These are phyloP conservation scores for Patagioenas fasciata DNA, from an alignment of 2,113 vertebrate genomes.

Conservation along the genomic window DNA sequence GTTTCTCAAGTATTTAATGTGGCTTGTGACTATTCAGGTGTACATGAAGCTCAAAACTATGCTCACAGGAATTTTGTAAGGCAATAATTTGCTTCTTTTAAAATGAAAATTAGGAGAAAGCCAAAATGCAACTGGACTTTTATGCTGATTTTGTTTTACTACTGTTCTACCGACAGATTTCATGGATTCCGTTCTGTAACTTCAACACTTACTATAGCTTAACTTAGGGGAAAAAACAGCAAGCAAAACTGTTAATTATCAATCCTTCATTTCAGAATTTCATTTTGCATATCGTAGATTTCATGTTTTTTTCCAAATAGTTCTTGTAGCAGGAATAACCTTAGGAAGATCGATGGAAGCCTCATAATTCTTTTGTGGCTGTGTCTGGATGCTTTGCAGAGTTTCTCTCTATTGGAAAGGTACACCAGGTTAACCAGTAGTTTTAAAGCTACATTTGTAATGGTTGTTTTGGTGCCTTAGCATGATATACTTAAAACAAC, in stretches of 20 bases:
- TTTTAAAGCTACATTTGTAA: neutral
- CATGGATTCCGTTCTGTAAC: neutral
- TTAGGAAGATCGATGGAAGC: neutral
- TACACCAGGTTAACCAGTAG: neutral
- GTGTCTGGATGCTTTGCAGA: neutral
- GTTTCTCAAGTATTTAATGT: neutral
- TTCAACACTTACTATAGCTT: neutral
- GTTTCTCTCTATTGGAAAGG: rapidly evolving
- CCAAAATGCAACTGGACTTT: neutral
- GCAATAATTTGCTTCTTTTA: neutral
- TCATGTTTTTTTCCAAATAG: rapidly evolving
- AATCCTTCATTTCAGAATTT: neutral
- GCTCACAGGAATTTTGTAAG: neutral
- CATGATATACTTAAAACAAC: neutral
- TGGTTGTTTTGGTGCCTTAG: neutral
- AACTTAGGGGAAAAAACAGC: neutral
- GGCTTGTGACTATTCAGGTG: neutral
- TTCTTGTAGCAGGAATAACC: neutral
- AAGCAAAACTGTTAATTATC: neutral
- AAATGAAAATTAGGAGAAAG: neutral
- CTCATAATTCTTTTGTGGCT: neutral
- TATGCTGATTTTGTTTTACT: neutral
- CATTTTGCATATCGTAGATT: neutral
- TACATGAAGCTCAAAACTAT: neutral
- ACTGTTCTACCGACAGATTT: neutral